phyloP scores from a whole-genome alignment of 2,888 invertebrate genomes.

The Atethmia centrago region DNA sequence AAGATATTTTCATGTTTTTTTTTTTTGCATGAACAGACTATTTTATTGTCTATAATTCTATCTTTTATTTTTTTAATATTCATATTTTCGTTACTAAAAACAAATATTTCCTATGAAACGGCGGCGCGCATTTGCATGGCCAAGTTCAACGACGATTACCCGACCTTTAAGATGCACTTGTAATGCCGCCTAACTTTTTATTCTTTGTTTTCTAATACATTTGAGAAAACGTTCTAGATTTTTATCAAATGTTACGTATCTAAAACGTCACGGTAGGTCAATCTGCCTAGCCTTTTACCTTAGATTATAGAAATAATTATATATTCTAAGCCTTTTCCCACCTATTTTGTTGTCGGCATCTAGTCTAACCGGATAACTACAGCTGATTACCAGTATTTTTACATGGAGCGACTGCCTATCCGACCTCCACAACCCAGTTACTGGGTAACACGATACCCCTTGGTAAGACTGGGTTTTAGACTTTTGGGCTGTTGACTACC shows the following conservation, averaged over 20 bases:
- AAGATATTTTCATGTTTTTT: too few relatives aligned
- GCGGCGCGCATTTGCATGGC: too few relatives aligned
- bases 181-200: too few relatives aligned
- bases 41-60: too few relatives aligned
- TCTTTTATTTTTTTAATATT: too few relatives aligned
- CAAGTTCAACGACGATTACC: too few relatives aligned
- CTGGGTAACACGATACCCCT: too few relatives aligned
- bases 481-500: background rate
- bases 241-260: background rate
- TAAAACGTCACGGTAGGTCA: background rate
- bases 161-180: too few relatives aligned
- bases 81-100: too few relatives aligned
- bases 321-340: background rate
- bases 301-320: too few relatives aligned
- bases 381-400: background rate
- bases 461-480: background rate
- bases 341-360: accelerated
- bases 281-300: background rate
- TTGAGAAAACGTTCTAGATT: background rate
- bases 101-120: too few relatives aligned
- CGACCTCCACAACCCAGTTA: background rate
- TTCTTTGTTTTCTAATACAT: background rate
- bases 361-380: background rate
- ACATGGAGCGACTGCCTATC: background rate
- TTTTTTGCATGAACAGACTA: too few relatives aligned